Conservation (phyloP, 2,113 vertebrate genomes). For the Ammodytes marinus region DNA sequence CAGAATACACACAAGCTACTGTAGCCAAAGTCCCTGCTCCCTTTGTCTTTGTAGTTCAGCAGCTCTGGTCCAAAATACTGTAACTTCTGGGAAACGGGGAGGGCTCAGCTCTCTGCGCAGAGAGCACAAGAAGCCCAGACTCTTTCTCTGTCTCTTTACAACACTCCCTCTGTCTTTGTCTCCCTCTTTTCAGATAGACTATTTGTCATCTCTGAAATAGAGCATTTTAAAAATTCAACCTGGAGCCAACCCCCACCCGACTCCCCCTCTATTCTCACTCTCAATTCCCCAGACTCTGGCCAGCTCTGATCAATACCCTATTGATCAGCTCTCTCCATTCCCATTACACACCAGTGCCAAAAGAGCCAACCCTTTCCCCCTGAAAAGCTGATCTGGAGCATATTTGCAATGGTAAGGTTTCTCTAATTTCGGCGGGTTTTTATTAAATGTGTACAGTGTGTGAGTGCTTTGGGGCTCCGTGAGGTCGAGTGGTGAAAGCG, state of each 20-base stretch:
- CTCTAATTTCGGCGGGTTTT: conserved; percentile 77
- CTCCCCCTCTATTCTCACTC: conserved; percentile 83
- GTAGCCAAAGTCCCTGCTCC: conserved; percentile 73
- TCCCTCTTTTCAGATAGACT: conserved; percentile 81
- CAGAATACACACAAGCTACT: conserved; percentile 59
- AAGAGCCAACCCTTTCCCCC: conserved; percentile 82
- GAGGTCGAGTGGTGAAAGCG: conserved; percentile 38
- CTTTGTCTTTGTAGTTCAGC: conserved; percentile 80
- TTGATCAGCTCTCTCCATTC: conserved; percentile 89
- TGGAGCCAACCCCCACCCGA: conserved; percentile 82
- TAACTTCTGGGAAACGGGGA: conserved; percentile 75
- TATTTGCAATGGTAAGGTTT: conserved; percentile 80
- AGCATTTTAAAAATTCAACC: conserved; percentile 87
- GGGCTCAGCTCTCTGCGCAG: conserved; percentile 64
- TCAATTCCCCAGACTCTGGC: conserved; percentile 87
- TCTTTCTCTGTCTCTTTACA: conserved; percentile 60
- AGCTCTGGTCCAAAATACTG: conserved; percentile 68
- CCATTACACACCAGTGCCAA: conserved; percentile 87
- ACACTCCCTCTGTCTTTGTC: conserved; percentile 66
- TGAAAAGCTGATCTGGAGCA: conserved; percentile 82
- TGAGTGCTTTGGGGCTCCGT: conserved; percentile 40
- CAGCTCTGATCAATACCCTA: conserved; percentile 87
- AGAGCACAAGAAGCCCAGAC: conserved; percentile 53
- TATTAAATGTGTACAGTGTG: conserved; percentile 72
- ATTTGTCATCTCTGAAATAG: conserved; percentile 87